Evolutionary conservation across 2,888 invertebrate species (phyloP).

Genomic region (Rotaria sp.): DNA sequence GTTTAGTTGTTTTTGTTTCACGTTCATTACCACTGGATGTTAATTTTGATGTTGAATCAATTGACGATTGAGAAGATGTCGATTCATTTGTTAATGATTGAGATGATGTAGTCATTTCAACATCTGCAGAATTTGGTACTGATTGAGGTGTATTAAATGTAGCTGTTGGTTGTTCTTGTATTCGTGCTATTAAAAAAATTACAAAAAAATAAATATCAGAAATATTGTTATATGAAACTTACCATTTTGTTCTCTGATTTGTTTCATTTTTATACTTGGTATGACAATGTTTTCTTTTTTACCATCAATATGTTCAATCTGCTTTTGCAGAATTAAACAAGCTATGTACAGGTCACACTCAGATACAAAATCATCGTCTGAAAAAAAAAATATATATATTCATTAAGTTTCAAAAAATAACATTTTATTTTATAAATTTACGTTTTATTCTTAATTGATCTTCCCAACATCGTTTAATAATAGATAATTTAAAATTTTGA

Average conservation of each 20-base stretch:
- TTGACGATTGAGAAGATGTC: background rate
- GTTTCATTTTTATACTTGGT: conserved; percentile 4
- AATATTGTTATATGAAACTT: background rate
- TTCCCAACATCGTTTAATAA: background rate
- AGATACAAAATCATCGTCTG: background rate
- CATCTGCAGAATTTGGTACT: background rate
- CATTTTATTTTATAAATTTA: background rate
- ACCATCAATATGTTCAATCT: conserved; percentile 9
- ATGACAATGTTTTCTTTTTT: conserved; percentile 8
- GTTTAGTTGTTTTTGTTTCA: background rate
- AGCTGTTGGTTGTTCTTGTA: background rate
- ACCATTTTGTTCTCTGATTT: background rate
- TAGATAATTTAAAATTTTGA: background rate
- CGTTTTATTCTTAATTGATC: background rate
- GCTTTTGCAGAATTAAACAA: background rate
- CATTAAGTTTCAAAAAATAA: background rate
- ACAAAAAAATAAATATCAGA: background rate
- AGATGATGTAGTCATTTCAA: background rate
- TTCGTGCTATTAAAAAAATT: background rate
- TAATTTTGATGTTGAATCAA: background rate
- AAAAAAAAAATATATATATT: too few relatives aligned
- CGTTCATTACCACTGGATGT: background rate
- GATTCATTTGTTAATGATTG: background rate
- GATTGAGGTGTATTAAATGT: background rate
- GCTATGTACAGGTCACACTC: background rate